Evolutionary conservation across 2,113 vertebrate species (phyloP), one percentile per base, ranked within the genome.

Genomic region (Phrynosoma blainvillii): DNA sequence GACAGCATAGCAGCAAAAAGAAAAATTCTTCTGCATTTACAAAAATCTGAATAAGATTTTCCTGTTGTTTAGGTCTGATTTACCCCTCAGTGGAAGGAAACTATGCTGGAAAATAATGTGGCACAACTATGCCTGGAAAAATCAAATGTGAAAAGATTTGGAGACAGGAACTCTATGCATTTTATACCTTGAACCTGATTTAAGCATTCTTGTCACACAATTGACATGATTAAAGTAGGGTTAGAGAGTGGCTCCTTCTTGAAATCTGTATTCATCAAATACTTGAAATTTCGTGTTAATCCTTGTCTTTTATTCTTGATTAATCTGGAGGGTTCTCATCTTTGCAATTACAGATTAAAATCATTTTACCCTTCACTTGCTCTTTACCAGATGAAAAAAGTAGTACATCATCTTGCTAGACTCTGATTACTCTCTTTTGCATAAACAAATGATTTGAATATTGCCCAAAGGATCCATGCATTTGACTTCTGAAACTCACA

Each of bases 321-420:
- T 88, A 88, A 88, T 88, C 52, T 88, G 81, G 87, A 88, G 87
- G 54, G 81, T 77, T 56, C 62, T 88, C 87, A 84, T 88, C 65
- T 78, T 23, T 66, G 81, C 73, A 84, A 62, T n/a, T 65, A 66
- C 56, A 78, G 81, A 88, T 88, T 76, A 77, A 65, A 78, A 88
- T 84, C 74, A 70, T 66, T 82, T 87, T 70, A 74, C 10, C n/a
- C 62, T 78, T 82, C 78, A 82, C 14, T 25, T 20, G 9, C 70
- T 32, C 25, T 87, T 83, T 56, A 70, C n/a, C 14, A 76, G 23
- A 54, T 16, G n/a, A 77, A 36, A 40, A 54, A 40, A 78, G 62
- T 68, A 84, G 78, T 68, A 25, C 30, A 4, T 12, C 62, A 78
- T 76, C 77, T 77, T 77, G 36, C 7, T 21, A n/a, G 25, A 30